Conservation (phyloP, 2,888 invertebrate genomes). For the Sialis fuliginosa region DNA sequence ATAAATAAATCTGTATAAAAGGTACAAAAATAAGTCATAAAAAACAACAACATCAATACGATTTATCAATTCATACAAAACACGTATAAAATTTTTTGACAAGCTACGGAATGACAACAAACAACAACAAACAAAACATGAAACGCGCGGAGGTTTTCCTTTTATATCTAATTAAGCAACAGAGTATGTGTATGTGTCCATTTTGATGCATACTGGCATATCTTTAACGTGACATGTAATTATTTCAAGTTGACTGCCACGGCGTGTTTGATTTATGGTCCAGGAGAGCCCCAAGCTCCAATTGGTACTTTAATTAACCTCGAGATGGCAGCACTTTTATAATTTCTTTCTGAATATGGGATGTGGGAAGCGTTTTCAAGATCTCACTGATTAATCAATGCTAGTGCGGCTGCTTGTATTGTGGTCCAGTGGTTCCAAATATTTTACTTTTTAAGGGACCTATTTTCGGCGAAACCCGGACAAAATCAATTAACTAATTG, state of each 20-base stretch:
- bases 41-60: no score
- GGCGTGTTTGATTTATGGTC: constrained; percentile 26
- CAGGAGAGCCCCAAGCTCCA: constrained; percentile 24
- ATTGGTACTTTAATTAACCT: constrained; percentile 31
- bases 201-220: constrained; percentile 25
- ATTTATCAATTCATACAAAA: no score
- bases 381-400: constrained; percentile 1
- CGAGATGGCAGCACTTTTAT: constrained; percentile 21
- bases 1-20: no score
- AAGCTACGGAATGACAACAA: no score
- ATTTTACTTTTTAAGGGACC: no score
- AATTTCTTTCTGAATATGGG: constrained; percentile 11
- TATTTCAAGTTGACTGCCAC: constrained; percentile 27
- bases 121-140: constrained; percentile 14
- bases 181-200: neutral
- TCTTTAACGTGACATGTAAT: constrained; percentile 29
- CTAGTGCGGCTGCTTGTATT: no score
- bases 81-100: no score
- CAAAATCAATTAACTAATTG: no score
- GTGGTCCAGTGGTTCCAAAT: no score
- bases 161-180: no score
- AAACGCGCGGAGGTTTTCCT: constrained; percentile 16
- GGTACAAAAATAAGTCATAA: no score
- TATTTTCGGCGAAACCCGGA: no score
- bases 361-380: constrained; percentile 1